Base-by-base conservation (phyloP, 2,797 vertebrate species). In the Leptatherina wallacei region DNA sequence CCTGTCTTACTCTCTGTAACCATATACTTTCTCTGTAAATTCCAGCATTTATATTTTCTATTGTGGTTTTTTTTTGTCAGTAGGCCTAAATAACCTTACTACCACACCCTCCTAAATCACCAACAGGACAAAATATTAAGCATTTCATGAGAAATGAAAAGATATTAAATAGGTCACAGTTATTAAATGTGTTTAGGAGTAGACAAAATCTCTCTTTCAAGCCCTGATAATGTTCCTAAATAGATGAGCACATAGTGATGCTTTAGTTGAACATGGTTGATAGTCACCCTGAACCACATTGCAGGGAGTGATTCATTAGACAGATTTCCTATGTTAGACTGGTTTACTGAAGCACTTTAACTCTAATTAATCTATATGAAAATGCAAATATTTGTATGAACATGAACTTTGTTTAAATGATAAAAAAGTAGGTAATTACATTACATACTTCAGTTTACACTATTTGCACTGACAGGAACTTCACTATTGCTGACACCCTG, bases 321-420 rank as follows among this genome's bases (percentile, higher is more conserved):
- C 71, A 35, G 59, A 88, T 84, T 83, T 84, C 81, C 82, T 73
- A 63, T 76, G 67, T 84, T 71, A 52, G 61, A 77, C 55, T 82
- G 73, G 77, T 79, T 84, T 56, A 80, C 47, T 56, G 36, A 75
- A 69, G 60, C 70, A 78, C 83, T 90, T 90, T 85, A 85, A 87
- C 42, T 69, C 69, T 76, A 44, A 86, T 75, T 90, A 89, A 92
- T 87, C 75, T 70, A 32, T 6, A 32, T 32, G 3, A 32, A 27
- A n/a, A 71, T 33, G 12, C 57, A 65, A 40, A 40, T 32, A 63
- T 57, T 16, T 63, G 18, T 18, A 49, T 51, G 2, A 44, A 51
- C 13, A 30, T 9, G 58, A 10, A 56, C 33, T 24, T 51, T 29
- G 18, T 42, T 32, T 14, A 40, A 40, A 20, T 44, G 16, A 18